phyloP scores from a whole-genome alignment of 1,140 invertebrate species.

The Andrena cerasifolii region DNA sequence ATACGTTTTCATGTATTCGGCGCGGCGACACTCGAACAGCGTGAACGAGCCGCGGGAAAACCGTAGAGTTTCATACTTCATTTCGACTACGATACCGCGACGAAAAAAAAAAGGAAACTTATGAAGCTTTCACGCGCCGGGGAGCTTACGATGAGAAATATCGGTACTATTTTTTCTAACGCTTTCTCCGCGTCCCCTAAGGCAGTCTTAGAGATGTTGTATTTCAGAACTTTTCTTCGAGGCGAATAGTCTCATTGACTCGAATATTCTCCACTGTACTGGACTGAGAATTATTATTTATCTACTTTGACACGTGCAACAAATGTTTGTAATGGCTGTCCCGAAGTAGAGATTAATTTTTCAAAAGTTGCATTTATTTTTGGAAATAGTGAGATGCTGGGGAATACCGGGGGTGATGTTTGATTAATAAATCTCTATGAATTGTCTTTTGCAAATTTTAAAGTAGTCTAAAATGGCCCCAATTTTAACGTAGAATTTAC shows the following conservation, averaged over 20 bases:
- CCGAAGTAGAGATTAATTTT: not conserved
- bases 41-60: not conserved
- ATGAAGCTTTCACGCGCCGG: slow-evolving; percentile 5
- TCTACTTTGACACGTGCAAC: not conserved
- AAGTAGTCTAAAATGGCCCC: too few relatives aligned
- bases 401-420: too few relatives aligned
- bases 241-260: not conserved
- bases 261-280: not conserved
- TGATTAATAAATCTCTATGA: not conserved
- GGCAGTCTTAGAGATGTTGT: not conserved
- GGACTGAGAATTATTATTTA: not conserved
- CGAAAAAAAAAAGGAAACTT: slow-evolving; percentile 24
- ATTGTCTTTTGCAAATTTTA: not conserved
- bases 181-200: not conserved
- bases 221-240: not conserved
- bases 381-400: not conserved
- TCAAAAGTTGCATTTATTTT: not conserved
- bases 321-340: not conserved
- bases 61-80: not conserved
- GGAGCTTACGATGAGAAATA: slow-evolving; percentile 14
- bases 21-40: not conserved
- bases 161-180: not conserved
- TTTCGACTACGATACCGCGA: not conserved
- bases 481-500: too few relatives aligned
- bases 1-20: not conserved